These are phyloP conservation scores for Drosophila heteroneura DNA, from an alignment of 2,888 invertebrate species.

Conservation along the genomic window DNA sequence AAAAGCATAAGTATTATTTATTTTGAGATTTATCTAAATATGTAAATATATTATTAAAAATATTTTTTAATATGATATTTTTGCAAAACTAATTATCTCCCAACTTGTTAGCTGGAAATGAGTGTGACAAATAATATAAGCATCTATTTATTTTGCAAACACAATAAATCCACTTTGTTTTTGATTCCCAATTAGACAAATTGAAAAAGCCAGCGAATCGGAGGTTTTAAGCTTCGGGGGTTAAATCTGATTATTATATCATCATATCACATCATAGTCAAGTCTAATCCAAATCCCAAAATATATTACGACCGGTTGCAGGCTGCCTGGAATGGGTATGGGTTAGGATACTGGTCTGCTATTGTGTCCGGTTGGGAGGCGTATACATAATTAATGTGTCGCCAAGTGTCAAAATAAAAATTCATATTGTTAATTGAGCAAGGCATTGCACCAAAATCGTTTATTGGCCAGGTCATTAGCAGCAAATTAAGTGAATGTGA, in stretches of 20 bases:
- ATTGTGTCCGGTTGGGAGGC: conserved; percentile 26
- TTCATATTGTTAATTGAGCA: conserved; percentile 51
- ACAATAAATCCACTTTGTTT: background rate
- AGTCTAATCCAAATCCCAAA: conserved; percentile 23
- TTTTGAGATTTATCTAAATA: too few relatives aligned
- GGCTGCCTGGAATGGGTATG: background rate
- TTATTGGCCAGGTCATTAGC: conserved; percentile 65
- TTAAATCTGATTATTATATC: background rate
- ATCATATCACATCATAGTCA: conserved; percentile 5
- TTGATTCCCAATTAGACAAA: background rate
- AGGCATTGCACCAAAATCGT: conserved; percentile 41
- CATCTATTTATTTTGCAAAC: background rate
- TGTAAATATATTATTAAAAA: fast-evolving
- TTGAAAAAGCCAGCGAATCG: background rate
- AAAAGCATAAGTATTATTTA: too few relatives aligned
- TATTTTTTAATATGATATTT: background rate
- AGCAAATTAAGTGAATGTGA: conserved; percentile 60
- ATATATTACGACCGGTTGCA: conserved; percentile 24
- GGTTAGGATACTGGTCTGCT: conserved; percentile 4
- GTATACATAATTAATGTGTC: conserved; percentile 46
- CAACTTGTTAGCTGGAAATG: background rate
- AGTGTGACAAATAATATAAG: too few relatives aligned
- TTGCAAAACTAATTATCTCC: background rate
- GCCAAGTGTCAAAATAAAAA: conserved; percentile 64
- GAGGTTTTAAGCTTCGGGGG: background rate